These are phyloP conservation scores for Emydoidea blandingii DNA, from an alignment of 2,797 vertebrate species.

Conservation along the genomic window DNA sequence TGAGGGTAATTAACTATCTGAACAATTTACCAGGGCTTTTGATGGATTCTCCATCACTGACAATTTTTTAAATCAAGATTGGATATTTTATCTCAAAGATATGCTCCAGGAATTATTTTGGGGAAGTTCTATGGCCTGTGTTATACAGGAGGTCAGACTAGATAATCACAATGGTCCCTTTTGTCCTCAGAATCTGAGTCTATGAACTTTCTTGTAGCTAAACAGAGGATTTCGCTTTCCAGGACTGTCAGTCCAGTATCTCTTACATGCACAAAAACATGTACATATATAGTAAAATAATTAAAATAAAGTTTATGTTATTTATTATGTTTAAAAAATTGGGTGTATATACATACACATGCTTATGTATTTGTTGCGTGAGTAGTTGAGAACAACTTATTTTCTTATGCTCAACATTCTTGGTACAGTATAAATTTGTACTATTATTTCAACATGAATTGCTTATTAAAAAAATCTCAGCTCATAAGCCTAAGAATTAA, in stretches of 20 bases:
- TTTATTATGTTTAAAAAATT: slow-evolving; percentile 55
- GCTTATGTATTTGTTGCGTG: neutral
- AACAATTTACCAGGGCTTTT: neutral
- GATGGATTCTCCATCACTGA: neutral
- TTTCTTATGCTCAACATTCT: slow-evolving; percentile 43
- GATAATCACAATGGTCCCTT: neutral
- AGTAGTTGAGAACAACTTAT: slow-evolving; percentile 33
- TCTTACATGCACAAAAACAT: slow-evolving; percentile 9
- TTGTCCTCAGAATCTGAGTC: neutral
- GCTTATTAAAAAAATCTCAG: slow-evolving; percentile 33
- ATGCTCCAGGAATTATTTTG: neutral
- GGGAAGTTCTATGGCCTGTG: neutral
- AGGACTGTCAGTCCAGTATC: fast-evolving
- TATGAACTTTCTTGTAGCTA: neutral
- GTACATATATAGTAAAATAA: slow-evolving; percentile 11
- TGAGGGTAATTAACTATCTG: neutral
- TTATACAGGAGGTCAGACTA: neutral
- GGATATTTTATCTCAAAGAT: neutral
- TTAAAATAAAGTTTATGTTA: slow-evolving; percentile 39
- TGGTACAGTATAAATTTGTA: neutral
- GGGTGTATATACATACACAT: slow-evolving; percentile 17
- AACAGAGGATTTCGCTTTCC: slow-evolving; percentile 15
- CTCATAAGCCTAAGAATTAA: slow-evolving; percentile 30
- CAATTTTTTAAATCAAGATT: neutral
- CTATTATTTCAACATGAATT: slow-evolving; percentile 32